These are phyloP conservation scores for Sebastes diploproa DNA, from an alignment of 2,797 vertebrate genomes.

Conservation along the genomic window DNA sequence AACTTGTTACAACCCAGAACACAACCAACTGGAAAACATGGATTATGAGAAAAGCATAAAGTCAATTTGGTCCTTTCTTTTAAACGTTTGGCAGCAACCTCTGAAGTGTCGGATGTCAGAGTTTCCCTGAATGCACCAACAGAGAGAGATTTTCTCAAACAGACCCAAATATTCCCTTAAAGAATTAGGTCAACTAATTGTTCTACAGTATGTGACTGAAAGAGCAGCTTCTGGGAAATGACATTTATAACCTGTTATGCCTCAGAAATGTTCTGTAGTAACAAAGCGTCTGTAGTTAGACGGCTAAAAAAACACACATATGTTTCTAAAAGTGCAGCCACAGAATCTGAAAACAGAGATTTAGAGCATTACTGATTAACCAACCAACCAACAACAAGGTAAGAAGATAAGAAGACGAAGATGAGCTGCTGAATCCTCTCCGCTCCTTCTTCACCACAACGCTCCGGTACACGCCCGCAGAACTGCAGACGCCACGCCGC, in stretches of 20 bases:
- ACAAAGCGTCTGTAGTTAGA: background rate
- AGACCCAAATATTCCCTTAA: background rate
- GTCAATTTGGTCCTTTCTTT: background rate
- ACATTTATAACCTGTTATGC: background rate
- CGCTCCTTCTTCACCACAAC: no score
- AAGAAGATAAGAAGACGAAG: no score
- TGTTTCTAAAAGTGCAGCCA: no score
- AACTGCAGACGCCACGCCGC: no score
- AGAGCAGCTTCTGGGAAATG: background rate
- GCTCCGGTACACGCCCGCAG: no score
- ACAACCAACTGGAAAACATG: background rate
- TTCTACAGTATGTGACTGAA: background rate
- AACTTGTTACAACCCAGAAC: background rate
- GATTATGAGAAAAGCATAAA: background rate
- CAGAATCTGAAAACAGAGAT: no score
- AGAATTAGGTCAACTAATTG: background rate
- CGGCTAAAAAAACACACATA: background rate
- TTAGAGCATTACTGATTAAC: no score
- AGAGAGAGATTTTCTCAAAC: background rate
- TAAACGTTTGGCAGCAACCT: background rate
- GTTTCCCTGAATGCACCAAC: background rate
- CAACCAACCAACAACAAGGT: no score
- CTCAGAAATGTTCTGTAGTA: background rate
- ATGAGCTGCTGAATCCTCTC: no score
- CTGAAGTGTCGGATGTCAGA: background rate